Evolutionary conservation across 1,140 invertebrate species (phyloP).

Genomic region (Heliconius nattereri): DNA sequence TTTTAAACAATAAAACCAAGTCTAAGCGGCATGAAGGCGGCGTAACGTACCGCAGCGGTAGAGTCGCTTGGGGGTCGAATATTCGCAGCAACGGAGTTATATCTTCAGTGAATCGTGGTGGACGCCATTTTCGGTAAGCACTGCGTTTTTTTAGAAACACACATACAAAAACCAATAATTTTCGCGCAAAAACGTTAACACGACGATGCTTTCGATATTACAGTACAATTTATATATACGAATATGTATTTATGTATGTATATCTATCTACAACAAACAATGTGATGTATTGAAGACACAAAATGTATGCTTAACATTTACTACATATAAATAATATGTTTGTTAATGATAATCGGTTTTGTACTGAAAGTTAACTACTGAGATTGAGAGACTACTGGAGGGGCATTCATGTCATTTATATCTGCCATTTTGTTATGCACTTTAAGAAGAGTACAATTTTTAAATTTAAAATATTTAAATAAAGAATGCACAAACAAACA

Average conservation of each 20-base stretch:
- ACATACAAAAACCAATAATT: conserved; percentile 45
- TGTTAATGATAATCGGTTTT: conserved; percentile 40
- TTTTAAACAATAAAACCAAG: neutral
- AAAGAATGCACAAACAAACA: neutral
- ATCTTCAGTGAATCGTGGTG: conserved; percentile 87
- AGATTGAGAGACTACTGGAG: conserved; percentile 42
- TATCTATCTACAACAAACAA: conserved; percentile 57
- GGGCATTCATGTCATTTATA: conserved; percentile 37
- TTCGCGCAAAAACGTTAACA: neutral
- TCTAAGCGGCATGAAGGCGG: conserved; percentile 61
- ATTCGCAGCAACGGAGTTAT: conserved; percentile 87
- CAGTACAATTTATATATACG: conserved; percentile 13
- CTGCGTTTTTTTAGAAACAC: conserved; percentile 76
- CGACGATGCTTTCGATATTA: neutral
- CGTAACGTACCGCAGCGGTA: conserved; percentile 74
- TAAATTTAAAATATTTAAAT: neutral
- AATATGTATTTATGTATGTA: conserved; percentile 15
- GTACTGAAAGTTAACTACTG: conserved; percentile 48
- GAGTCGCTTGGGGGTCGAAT: conserved; percentile 85
- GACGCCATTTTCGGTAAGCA: conserved; percentile 86
- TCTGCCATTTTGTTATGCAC: conserved; percentile 27
- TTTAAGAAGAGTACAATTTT: no score
- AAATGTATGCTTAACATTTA: conserved; percentile 38
- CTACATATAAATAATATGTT: conserved; percentile 38
- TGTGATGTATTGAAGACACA: conserved; percentile 38